Base-by-base conservation (phyloP, 2,113 vertebrate genomes). In the Mirounga angustirostris region DNA sequence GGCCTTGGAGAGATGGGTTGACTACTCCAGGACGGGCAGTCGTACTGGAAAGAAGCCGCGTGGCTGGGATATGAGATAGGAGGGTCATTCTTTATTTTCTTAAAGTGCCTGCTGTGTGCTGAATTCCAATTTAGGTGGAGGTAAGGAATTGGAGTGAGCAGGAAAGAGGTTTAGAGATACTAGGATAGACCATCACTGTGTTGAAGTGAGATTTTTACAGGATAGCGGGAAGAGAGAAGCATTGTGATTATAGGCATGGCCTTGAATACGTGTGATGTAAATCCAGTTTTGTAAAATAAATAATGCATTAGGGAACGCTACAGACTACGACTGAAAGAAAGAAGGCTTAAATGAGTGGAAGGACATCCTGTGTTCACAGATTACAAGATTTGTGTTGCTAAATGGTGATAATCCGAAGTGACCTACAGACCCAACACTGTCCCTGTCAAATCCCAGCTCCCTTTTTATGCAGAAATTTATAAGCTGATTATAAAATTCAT, bases 151-250 rank as follows among this genome's bases (percentile, higher is more conserved):
- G 14, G 61, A 69, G 26, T 80, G 58, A 74, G 43, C 16, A 36
- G 52, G 36, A 84, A 40, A 40, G 69, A 40, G 69, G 12, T 71
- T 11, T 36, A 40, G 12, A 71, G 18, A 5, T 5, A 40, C 7
- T 21, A 11, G 67, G 19, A 40, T 10, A 71, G 18, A 71, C n/a
- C 26, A 0, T 40, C 18, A 24, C 18, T 82, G 24, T n/a, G 5
- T 86, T 76, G 73, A 87, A 96, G 81, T 82, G 82, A 96, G 86
- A 18, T 36, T 91, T 79, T 91, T 92, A 50, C 1, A 80, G 56
- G 7, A 26, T 69, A 76, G 46, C 19, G 9, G 46, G 58, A 88
- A 16, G 30, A 30, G 6, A 54, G 18, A 40, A 86, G n/a, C 67
- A 50, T 73, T 58, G 19, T 59, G 74, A 52, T 86, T 74, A 16